phyloP scores from a whole-genome alignment of 2,888 invertebrate species.

The Hermaeophaga mercurialis region DNA sequence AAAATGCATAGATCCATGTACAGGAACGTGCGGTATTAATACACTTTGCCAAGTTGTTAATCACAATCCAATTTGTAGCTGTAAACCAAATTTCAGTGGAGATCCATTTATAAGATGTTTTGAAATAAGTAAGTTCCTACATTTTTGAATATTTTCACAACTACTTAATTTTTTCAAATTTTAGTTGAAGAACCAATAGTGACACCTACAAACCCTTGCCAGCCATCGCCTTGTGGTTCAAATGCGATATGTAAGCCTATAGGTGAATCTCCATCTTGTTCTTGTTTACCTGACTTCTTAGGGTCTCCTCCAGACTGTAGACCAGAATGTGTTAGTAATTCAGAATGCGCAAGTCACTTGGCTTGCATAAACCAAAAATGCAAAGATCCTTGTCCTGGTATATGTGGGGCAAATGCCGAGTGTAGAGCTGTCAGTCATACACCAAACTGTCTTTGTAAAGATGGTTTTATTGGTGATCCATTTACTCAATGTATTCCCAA shows the following conservation, averaged over 20 bases:
- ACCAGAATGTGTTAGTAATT: constrained; percentile 80
- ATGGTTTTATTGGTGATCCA: constrained; percentile 76
- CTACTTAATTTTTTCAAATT: background rate
- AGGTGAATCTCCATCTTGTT: constrained; percentile 73
- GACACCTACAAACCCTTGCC: constrained; percentile 68
- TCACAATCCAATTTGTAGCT: constrained; percentile 81
- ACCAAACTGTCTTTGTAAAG: constrained; percentile 70
- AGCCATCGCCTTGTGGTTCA: constrained; percentile 81
- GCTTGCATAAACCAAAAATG: constrained; percentile 81
- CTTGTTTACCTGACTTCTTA: constrained; percentile 69
- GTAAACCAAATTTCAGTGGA: constrained; percentile 69
- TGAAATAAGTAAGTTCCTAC: constrained; percentile 46
- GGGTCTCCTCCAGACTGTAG: constrained; percentile 78
- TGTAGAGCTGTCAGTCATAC: constrained; percentile 79
- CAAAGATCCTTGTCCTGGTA: constrained; percentile 72
- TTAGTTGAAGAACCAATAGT: constrained; percentile 48
- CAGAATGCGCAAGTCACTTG: constrained; percentile 70
- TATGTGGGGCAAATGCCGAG: constrained; percentile 74
- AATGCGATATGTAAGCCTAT: constrained; percentile 73
- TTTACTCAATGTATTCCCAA: constrained; percentile 65
- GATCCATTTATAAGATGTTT: constrained; percentile 78
- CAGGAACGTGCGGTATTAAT: constrained; percentile 77
- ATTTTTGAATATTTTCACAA: too few species aligned
- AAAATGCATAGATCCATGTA: constrained; percentile 82
- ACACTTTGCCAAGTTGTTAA: constrained; percentile 79